A percentile compares a stretch with the other conserved stretches of the same genome.
Conservation (phyloP, 2,888 invertebrate species). For the Clistopyga incitator region DNA sequence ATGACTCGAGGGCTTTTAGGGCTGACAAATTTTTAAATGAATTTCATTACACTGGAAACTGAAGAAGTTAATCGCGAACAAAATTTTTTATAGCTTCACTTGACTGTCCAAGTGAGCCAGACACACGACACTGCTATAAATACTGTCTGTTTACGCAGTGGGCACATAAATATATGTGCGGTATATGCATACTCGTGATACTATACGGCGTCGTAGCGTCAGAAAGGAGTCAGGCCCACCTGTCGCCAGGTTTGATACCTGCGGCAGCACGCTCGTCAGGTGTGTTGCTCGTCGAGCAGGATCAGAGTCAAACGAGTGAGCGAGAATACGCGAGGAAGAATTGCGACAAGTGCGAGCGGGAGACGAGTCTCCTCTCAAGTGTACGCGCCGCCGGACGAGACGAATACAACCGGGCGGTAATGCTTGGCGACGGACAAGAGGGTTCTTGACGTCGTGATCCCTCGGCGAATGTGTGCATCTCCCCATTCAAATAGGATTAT, state of each 20-base stretch:
- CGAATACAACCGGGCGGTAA: conserved; percentile 41
- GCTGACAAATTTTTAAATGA: background rate
- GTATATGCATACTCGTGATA: conserved; percentile 27
- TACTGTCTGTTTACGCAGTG: conserved; percentile 21
- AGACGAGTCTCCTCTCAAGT: conserved; percentile 50
- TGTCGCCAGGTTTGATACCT: conserved; percentile 66
- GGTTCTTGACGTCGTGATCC: conserved; percentile 61
- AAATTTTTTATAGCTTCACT: background rate
- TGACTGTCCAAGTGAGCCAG: background rate
- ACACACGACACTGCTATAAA: conserved; percentile 12
- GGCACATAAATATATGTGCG: conserved; percentile 20
- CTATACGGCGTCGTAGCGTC: conserved; percentile 17
- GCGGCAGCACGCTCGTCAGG: conserved; percentile 66
- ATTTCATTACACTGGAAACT: background rate
- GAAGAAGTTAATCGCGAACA: background rate
- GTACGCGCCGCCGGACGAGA: conserved; percentile 32
- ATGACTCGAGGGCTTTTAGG: background rate
- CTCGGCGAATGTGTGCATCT: conserved; percentile 21
- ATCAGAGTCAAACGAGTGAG: conserved; percentile 55
- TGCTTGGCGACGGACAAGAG: conserved; percentile 36
- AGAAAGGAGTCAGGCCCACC: conserved; percentile 62
- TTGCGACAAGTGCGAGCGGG: conserved; percentile 62
- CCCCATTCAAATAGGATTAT: conserved; percentile 57
- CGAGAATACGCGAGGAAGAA: conserved; percentile 34
- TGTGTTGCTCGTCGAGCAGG: conserved; percentile 58